These are phyloP conservation scores for Phyllotreta striolata DNA, from an alignment of 2,888 invertebrate species.

Conservation along the genomic window DNA sequence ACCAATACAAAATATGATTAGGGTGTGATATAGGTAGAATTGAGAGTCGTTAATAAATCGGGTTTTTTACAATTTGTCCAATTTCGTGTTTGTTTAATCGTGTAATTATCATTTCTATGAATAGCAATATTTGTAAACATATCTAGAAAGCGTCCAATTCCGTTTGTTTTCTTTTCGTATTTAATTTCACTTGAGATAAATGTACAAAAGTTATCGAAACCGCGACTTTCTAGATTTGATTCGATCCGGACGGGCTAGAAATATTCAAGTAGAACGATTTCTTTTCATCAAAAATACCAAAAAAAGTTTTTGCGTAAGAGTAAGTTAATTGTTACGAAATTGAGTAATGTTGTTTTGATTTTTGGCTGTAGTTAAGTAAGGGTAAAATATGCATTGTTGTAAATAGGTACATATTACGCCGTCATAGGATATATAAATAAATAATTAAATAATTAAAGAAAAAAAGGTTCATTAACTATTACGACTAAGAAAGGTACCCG, in stretches of 20 bases:
- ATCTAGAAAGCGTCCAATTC: slow-evolving; percentile 37
- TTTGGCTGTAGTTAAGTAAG: slow-evolving; percentile 13
- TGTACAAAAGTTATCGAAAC: no score
- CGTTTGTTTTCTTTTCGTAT: no score
- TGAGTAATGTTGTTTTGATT: slow-evolving; percentile 16
- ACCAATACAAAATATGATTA: slow-evolving; percentile 13
- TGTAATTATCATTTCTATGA: slow-evolving; percentile 18
- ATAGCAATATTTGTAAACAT: slow-evolving; percentile 23
- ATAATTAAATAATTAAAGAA: no score
- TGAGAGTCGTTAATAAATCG: slow-evolving; percentile 26
- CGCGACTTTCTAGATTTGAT: no score
- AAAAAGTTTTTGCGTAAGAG: slow-evolving; percentile 35
- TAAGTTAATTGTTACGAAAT: slow-evolving; percentile 33
- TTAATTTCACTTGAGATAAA: no score
- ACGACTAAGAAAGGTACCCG: background rate
- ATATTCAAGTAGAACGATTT: no score
- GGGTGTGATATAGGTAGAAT: slow-evolving; percentile 26
- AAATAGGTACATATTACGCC: slow-evolving; percentile 35
- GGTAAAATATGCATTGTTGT: slow-evolving; percentile 35
- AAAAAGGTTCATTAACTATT: slow-evolving; percentile 17
- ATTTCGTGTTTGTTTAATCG: slow-evolving; percentile 36
- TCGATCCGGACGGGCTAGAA: no score
- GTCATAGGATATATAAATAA: slow-evolving; percentile 23
- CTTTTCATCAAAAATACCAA: no score
- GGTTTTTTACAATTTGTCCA: slow-evolving; percentile 22